Base-by-base conservation (phyloP, 2,113 vertebrate genomes). In the Australoheros scitulus region DNA sequence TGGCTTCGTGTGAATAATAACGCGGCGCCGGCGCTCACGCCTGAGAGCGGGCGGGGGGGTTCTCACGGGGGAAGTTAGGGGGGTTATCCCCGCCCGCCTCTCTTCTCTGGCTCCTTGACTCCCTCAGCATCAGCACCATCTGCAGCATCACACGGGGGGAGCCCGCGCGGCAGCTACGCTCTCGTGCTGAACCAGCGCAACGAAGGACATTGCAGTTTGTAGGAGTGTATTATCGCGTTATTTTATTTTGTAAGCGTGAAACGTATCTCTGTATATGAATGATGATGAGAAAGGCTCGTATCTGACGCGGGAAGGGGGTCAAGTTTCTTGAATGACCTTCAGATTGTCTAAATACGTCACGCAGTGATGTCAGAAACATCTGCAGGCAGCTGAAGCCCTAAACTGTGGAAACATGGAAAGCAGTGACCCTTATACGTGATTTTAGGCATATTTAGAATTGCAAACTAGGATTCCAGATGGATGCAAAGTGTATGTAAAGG, bases 61-160 rank as follows among this genome's bases (percentile, higher is more conserved):
- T 83, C 76, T 86, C 70, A 55, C 22, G 15, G 57, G 56, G 74
- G 85, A 84, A 84, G 78, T 88, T 76, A 61, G 58, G 85, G 84
- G 61, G 65, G 83, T 75, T 59, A 56, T 78, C 82, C 75, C 80
- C 76, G 34, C 60, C 80, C 61, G 55, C 61, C 61, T 59, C 72
- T 26, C 52, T 70, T 57, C 58, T 68, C 85, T 18, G 9, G 15
- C 26, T 65, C 78, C 56, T 77, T 32, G 80, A 64, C 82, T 87
- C 70, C 86, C 81, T 91, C 91, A 92, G 85, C 91, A 87, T 91
- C 91, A 92, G 86, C 90, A 92, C 68, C 91, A 84, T 18, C 79
- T 61, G 32, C 88, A 68, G 57, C 85, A 79, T 77, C 80, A 75
- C 77, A 38, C 75, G 26, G 50, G 68, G 68, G 60, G 65, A 72